phyloP scores from a whole-genome alignment of 2,113 vertebrate species.

The Neofelis nebulosa region DNA sequence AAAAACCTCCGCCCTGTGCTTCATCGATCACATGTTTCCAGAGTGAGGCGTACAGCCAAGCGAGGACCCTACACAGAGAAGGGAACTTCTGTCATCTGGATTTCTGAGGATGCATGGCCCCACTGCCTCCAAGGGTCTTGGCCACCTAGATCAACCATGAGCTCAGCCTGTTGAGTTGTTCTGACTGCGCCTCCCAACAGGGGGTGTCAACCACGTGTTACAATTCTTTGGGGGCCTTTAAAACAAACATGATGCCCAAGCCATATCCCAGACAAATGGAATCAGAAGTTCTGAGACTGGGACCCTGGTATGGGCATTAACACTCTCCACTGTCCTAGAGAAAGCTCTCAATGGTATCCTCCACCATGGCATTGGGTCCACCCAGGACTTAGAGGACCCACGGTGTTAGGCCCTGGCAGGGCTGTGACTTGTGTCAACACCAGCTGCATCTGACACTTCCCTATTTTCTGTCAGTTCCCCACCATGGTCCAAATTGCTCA shows the following conservation, averaged over 20 bases:
- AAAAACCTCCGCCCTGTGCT: neutral
- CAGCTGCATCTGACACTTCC: conserved; percentile 25
- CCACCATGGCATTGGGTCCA: neutral
- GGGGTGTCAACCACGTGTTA: neutral
- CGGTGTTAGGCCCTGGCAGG: neutral
- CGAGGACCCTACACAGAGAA: neutral
- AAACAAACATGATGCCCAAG: neutral
- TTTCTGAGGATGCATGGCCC: conserved; percentile 11
- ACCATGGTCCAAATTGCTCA: conserved; percentile 43
- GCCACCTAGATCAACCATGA: neutral
- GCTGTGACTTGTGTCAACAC: conserved; percentile 30
- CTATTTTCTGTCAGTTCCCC: neutral
- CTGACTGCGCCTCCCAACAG: neutral
- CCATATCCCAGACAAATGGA: neutral
- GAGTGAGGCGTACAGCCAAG: neutral
- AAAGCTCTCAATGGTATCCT: neutral
- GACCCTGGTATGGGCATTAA: no score
- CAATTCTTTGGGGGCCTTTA: neutral
- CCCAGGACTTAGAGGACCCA: neutral
- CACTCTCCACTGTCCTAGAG: neutral
- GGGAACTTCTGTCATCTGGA: neutral
- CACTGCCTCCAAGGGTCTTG: neutral
- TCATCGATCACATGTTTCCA: neutral
- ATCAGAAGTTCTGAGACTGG: neutral
- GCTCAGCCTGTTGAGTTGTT: neutral